phyloP scores from a whole-genome alignment of 2,888 invertebrate species.

The Apamea epomidion region DNA sequence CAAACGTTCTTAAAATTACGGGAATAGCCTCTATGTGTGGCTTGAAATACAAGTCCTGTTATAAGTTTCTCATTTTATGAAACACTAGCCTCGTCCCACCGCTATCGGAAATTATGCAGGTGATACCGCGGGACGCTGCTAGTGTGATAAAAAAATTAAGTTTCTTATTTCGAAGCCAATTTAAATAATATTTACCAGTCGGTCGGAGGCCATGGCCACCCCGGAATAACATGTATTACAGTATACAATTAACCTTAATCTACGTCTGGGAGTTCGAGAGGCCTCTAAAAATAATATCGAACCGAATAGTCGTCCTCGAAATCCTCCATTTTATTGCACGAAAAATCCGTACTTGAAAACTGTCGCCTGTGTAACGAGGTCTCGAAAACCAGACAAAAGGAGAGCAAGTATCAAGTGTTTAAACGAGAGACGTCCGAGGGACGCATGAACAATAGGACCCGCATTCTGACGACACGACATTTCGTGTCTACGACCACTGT shows the following conservation, averaged over 20 bases:
- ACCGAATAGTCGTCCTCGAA: not conserved
- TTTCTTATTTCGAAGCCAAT: not conserved
- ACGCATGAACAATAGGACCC: constrained; percentile 76
- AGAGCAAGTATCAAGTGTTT: constrained; percentile 70
- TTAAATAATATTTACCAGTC: not conserved
- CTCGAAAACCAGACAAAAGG: constrained; percentile 61
- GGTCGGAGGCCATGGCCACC: not conserved
- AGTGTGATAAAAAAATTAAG: not conserved
- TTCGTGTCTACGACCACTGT: constrained; percentile 62
- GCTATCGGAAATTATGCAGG: not conserved
- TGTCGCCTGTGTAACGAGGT: constrained; percentile 36
- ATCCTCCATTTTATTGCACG: constrained; percentile 11
- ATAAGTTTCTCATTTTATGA: too few relatives aligned
- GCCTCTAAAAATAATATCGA: not conserved
- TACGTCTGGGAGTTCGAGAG: not conserved
- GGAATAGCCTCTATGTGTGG: not conserved
- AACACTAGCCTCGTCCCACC: too few relatives aligned
- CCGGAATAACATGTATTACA: not conserved
- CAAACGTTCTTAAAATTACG: too few relatives aligned
- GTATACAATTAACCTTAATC: constrained; percentile 3
- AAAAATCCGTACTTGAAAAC: constrained; percentile 44
- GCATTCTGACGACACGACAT: constrained; percentile 72
- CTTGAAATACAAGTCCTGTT: not conserved
- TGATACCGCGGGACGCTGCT: not conserved
- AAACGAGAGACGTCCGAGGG: constrained; percentile 71